Percentiles rank a stretch among this genome's conserved stretches.
Evolutionary conservation across 23 tunicate species (phyloP).

Genomic region (Botrylloides violaceus): DNA sequence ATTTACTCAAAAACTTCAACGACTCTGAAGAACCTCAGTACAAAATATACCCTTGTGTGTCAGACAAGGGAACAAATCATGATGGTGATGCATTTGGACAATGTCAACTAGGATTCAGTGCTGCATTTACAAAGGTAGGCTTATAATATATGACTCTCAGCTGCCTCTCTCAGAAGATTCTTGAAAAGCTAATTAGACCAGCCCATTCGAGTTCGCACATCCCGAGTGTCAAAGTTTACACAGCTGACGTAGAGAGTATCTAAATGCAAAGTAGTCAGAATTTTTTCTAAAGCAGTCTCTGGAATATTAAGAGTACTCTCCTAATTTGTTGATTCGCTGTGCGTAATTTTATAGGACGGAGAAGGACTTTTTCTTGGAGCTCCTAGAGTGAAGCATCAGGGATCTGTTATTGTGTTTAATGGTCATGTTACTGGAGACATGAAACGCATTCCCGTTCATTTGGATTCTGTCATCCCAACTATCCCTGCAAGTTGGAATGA

Average conservation of each 20-base stretch:
- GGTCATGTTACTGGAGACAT: slow-evolving; percentile 20
- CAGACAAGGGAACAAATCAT: slow-evolving; percentile 15
- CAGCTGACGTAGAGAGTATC: too few relatives aligned
- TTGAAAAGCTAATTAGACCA: too few relatives aligned
- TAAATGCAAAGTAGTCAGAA: too few relatives aligned
- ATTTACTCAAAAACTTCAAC: slow-evolving; percentile 41
- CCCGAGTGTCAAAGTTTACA: too few relatives aligned
- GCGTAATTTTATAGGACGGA: slow-evolving; percentile 60
- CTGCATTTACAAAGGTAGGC: slow-evolving; percentile 59
- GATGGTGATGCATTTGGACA: slow-evolving; percentile 38
- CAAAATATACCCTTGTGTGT: slow-evolving; percentile 37
- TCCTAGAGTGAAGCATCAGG: slow-evolving; percentile 66
- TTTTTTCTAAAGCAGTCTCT: too few relatives aligned
- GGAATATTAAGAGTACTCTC: too few relatives aligned
- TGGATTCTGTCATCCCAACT: slow-evolving; percentile 35
- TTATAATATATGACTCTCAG: too few relatives aligned
- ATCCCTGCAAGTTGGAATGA: slow-evolving; percentile 37
- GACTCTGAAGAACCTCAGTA: slow-evolving; percentile 14
- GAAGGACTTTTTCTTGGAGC: slow-evolving; percentile 59
- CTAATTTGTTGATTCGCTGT: too few relatives aligned
- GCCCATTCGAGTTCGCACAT: too few relatives aligned
- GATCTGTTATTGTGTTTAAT: slow-evolving; percentile 34
- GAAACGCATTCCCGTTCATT: slow-evolving; percentile 22
- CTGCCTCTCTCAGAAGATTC: too few relatives aligned
- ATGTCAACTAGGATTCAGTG: slow-evolving; percentile 79